These are phyloP conservation scores for Eupithecia dodoneata DNA, from an alignment of 2,888 invertebrate genomes.

Conservation along the genomic window DNA sequence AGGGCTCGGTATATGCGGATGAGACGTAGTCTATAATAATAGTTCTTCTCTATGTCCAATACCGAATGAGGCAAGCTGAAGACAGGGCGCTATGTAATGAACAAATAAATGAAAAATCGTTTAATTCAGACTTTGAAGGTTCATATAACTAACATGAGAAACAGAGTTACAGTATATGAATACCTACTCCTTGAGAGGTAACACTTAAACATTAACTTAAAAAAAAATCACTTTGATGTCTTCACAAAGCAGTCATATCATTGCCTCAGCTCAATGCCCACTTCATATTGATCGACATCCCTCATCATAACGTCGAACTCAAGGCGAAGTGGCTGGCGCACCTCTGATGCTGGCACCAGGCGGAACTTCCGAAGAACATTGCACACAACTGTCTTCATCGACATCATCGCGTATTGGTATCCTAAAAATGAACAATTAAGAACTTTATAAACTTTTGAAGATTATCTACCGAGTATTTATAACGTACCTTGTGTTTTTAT, in stretches of 20 bases:
- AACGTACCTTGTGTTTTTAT: too few relatives aligned
- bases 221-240: background rate
- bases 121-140: too few relatives aligned
- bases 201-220: too few relatives aligned
- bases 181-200: too few relatives aligned
- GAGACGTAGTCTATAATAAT: too few relatives aligned
- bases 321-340: slow-evolving; percentile 49
- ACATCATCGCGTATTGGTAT: slow-evolving; percentile 47
- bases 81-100: too few relatives aligned
- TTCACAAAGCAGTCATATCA: background rate
- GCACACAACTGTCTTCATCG: slow-evolving; percentile 55
- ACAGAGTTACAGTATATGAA: too few relatives aligned
- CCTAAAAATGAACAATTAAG: slow-evolving; percentile 16
- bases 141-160: too few relatives aligned
- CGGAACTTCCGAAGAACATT: slow-evolving; percentile 49
- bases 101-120: too few relatives aligned
- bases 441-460: background rate
- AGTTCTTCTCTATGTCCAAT: too few relatives aligned
- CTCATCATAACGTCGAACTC: slow-evolving; percentile 62
- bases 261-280: slow-evolving; percentile 42
- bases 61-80: too few relatives aligned
- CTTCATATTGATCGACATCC: slow-evolving; percentile 55
- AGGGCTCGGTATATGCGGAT: too few relatives aligned
- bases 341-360: slow-evolving; percentile 31
- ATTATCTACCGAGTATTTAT: background rate